A percentile compares a stretch with the other conserved stretches of the same genome.
These are phyloP conservation scores for Melanotaenia nigrans DNA, from an alignment of 2,797 vertebrate species.

Conservation along the genomic window DNA sequence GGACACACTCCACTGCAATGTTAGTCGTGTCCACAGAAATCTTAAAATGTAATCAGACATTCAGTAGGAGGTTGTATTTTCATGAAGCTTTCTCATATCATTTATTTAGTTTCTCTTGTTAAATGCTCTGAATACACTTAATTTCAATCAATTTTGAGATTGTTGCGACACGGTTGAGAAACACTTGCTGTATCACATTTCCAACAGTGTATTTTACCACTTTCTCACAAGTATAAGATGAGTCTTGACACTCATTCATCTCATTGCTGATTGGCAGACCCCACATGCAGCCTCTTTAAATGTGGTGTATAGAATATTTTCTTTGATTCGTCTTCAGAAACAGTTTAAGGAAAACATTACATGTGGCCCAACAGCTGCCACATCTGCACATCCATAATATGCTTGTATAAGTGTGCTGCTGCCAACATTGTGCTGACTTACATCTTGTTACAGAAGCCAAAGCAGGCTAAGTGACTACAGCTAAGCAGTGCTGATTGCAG, in stretches of 20 bases:
- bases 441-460: constrained; percentile 65
- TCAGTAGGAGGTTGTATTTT: constrained; percentile 22
- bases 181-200: constrained; percentile 8
- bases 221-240: constrained; percentile 49
- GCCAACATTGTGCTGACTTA: constrained; percentile 49
- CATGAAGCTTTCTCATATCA: constrained; percentile 21
- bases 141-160: constrained; percentile 1
- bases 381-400: constrained; percentile 34
- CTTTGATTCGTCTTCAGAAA: constrained; percentile 8
- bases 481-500: constrained; percentile 61
- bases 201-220: neutral
- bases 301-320: neutral
- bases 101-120: constrained; percentile 38
- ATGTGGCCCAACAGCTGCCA: constrained; percentile 41
- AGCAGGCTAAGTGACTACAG: constrained; percentile 57
- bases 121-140: constrained; percentile 7
- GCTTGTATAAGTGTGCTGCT: constrained; percentile 20
- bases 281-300: constrained; percentile 5
- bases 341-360: constrained; percentile 12
- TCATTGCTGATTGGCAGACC: constrained; percentile 13
- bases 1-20: constrained; percentile 31
- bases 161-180: constrained; percentile 23
- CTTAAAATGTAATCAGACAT: constrained; percentile 11
- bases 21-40: constrained; percentile 16
- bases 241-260: constrained; percentile 13